A percentile compares a stretch with the other conserved stretches of the same genome.
These are phyloP conservation scores for Timema cristinae DNA, from an alignment of 2,888 invertebrate genomes.

Conservation along the genomic window DNA sequence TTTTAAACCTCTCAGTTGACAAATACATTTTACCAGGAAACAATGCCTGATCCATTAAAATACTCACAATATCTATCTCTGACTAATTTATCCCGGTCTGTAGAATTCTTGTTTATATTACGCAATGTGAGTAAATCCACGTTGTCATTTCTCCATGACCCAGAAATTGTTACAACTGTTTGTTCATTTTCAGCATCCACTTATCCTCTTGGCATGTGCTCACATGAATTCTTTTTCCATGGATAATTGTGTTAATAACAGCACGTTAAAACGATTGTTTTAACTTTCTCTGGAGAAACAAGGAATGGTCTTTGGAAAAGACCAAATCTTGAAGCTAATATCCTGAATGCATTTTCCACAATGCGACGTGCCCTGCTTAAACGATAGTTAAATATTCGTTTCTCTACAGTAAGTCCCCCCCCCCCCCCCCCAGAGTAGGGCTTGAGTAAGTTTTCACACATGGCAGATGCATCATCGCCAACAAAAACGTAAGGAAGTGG, in stretches of 20 bases:
- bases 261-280: background rate
- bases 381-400: too few species aligned
- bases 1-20: background rate
- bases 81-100: background rate
- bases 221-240: background rate
- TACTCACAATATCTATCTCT: slow-evolving; percentile 3
- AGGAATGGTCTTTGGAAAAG: background rate
- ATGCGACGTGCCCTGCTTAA: too few species aligned
- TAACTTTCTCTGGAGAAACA: background rate
- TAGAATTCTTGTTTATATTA: background rate
- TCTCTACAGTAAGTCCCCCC: too few species aligned
- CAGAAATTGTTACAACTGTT: background rate
- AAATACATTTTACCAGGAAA: background rate
- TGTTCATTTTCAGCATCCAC: background rate
- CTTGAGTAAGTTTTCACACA: too few species aligned
- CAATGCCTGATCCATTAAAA: background rate
- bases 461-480: too few species aligned
- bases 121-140: background rate
- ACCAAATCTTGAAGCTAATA: background rate
- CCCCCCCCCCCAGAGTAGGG: too few species aligned
- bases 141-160: background rate
- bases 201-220: background rate
- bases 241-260: background rate
- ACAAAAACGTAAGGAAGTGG: too few species aligned
- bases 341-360: too few species aligned